Evolutionary conservation across 2,113 vertebrate species (phyloP).

Genomic region (Saimiri boliviensis): DNA sequence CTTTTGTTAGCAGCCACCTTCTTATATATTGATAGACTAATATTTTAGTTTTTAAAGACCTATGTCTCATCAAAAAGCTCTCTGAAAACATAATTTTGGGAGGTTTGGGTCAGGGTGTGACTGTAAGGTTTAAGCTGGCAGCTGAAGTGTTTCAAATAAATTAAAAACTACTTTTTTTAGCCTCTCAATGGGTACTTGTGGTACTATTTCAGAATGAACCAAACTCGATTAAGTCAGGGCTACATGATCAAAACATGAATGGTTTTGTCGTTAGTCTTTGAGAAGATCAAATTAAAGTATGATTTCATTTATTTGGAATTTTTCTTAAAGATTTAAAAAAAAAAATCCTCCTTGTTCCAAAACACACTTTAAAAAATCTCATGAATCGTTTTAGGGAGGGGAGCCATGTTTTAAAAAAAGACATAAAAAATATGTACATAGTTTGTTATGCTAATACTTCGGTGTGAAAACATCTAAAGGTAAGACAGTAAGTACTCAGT

Average conservation of each 20-base stretch:
- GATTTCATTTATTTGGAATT: background rate
- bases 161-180: background rate
- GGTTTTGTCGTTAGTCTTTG: background rate
- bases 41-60: background rate
- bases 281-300: background rate
- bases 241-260: background rate
- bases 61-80: background rate
- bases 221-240: background rate
- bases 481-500: background rate
- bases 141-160: background rate
- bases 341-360: background rate
- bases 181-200: background rate
- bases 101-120: background rate
- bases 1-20: background rate
- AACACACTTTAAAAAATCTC: background rate
- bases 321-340: background rate
- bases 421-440: background rate
- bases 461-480: background rate
- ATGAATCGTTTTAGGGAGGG: background rate
- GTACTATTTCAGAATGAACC: background rate
- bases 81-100: background rate
- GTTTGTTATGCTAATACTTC: background rate
- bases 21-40: background rate
- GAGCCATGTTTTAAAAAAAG: background rate
- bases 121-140: background rate